Evolutionary conservation across 92 coral and sea anemone species (phyloP).

Genomic region (Porites rus): DNA sequence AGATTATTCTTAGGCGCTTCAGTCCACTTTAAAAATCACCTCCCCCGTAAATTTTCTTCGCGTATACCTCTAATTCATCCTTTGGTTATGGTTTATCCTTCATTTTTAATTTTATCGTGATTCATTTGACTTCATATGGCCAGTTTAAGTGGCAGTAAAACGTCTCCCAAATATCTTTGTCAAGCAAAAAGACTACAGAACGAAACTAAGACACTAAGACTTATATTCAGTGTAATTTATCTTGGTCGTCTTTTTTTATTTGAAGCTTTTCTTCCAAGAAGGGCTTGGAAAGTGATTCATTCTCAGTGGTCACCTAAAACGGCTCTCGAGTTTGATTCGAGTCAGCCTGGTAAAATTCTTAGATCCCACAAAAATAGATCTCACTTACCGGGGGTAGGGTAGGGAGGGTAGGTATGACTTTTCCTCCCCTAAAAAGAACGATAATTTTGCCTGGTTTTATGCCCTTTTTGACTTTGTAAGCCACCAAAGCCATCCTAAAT

Average conservation of each 20-base stretch:
- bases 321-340: too few relatives aligned
- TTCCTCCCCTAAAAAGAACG: conserved; percentile 36
- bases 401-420: conserved; percentile 19
- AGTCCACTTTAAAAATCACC: not conserved
- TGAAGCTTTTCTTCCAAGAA: too few relatives aligned
- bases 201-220: too few relatives aligned
- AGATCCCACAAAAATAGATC: not conserved
- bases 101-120: too few relatives aligned
- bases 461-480: conserved; percentile 13
- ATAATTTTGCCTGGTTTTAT: conserved; percentile 15
- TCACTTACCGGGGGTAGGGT: conserved; percentile 37
- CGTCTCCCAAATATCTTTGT: too few relatives aligned
- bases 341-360: too few relatives aligned
- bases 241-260: too few relatives aligned
- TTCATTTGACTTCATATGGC: not conserved
- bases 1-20: not conserved
- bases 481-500: conserved; percentile 26
- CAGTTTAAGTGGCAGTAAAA: too few relatives aligned
- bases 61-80: not conserved
- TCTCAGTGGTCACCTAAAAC: too few relatives aligned
- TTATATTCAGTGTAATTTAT: too few relatives aligned
- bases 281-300: too few relatives aligned
- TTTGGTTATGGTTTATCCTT: not conserved
- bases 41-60: not conserved
- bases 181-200: too few relatives aligned